Conservation (phyloP, 2,113 vertebrate species). For the Lethenteron camtschaticum region DNA sequence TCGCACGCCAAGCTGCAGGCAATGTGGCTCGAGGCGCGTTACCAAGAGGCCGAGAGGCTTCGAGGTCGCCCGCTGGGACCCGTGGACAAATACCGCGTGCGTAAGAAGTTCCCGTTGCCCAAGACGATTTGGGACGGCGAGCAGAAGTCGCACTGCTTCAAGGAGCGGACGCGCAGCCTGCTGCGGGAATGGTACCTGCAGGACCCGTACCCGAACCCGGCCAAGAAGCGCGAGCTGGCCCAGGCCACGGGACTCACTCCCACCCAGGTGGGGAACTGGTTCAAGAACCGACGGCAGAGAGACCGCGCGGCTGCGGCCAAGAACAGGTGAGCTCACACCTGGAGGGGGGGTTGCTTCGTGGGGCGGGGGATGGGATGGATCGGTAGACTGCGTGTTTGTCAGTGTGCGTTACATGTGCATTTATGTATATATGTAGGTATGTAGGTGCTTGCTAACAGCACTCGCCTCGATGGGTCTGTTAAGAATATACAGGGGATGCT, state of each 20-base stretch:
- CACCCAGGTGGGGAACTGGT: neutral
- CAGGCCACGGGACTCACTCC: neutral
- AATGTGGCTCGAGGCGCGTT: conserved; percentile 41
- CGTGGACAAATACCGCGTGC: conserved; percentile 40
- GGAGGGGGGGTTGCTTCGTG: neutral
- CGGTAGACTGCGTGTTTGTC: neutral
- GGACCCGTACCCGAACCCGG: conserved; percentile 3
- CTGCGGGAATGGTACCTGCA: conserved; percentile 3
- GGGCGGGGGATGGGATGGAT: neutral
- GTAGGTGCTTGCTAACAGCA: neutral
- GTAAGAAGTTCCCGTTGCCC: conserved; percentile 43
- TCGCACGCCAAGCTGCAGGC: conserved; percentile 39
- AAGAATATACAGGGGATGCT: too few relatives aligned
- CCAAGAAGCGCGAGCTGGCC: neutral
- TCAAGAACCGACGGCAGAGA: conserved; percentile 3
- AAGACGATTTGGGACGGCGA: conserved; percentile 44
- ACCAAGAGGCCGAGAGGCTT: conserved; percentile 36
- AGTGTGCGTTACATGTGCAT: neutral
- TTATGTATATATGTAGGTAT: neutral
- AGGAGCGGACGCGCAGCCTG: conserved; percentile 15
- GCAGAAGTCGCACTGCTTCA: conserved; percentile 44
- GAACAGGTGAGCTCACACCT: neutral
- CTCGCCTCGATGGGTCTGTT: too few relatives aligned
- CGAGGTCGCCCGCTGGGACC: conserved; percentile 32
- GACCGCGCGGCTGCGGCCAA: neutral